Base-by-base conservation (phyloP, 2,113 vertebrate genomes). In the Alces alces region DNA sequence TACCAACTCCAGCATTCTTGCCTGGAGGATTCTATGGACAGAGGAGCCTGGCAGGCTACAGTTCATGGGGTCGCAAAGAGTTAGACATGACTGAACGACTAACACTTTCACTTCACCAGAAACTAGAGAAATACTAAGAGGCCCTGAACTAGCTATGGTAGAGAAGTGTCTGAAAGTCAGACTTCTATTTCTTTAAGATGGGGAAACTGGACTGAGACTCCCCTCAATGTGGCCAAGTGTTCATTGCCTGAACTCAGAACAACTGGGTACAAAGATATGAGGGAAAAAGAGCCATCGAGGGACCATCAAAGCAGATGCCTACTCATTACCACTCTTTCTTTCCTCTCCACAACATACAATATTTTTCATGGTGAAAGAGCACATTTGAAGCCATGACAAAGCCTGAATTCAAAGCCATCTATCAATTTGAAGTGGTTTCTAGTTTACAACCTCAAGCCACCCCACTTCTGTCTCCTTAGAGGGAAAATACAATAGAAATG, bases 401-500 rank as follows among this genome's bases (percentile, higher is more conserved):
- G 55, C 15, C 57, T 25, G 84, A 23, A 45, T 94, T 9, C 57
- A 47, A 93, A 96, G 58, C 54, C 36, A 84, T 87, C 79, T 92
- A 89, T 95, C 70, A 86, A 54, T 96, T 92, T 89, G 28, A 97
- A 97, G 57, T 92, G 14, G 60, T 82, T 98, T 97, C 79, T 87
- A 58, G 78, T 97, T 95, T 96, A 96, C 30, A 93, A 15, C 91
- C 61, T 91, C 43, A 66, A 97, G 60, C 54, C 33, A 64, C 30
- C 11, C 17, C 43, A 86, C 55, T 86, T 95, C 28, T 47, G 55
- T 43, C 47, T 95, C 97, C 94, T 76, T 25, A 45, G 94, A 96
- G 94, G 39, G 16, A 86, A 94, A 95, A 79, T 58, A 85, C 88
- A 98, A 96, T 87, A 83, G 73, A 97, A 97, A 96, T 96, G 94